phyloP scores from a whole-genome alignment of 2,888 invertebrate genomes.

The Pyrochroa serraticornis region DNA sequence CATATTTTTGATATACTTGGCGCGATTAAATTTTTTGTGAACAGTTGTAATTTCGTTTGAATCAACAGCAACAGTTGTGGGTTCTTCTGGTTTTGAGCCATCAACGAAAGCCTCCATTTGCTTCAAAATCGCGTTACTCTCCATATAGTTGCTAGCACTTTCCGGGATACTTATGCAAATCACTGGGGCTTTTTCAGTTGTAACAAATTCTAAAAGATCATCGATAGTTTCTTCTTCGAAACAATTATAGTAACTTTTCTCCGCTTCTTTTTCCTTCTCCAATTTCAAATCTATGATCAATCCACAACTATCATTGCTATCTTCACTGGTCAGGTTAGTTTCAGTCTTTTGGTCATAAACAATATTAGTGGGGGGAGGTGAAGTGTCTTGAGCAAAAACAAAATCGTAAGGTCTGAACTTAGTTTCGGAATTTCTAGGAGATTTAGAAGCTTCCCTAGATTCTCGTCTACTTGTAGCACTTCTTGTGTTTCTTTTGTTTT shows the following conservation, averaged over 20 bases:
- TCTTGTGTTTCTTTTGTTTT: slow-evolving; percentile 12
- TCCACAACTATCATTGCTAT: slow-evolving; percentile 36
- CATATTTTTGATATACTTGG: background rate
- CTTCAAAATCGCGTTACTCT: slow-evolving; percentile 25
- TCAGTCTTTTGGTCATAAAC: slow-evolving; percentile 23
- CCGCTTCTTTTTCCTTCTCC: background rate
- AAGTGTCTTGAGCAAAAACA: slow-evolving; percentile 25
- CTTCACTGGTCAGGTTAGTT: slow-evolving; percentile 26
- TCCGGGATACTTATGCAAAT: slow-evolving; percentile 30
- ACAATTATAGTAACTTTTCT: slow-evolving; percentile 2
- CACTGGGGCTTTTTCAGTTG: slow-evolving; percentile 12
- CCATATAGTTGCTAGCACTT: slow-evolving; percentile 14
- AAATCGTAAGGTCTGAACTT: slow-evolving; percentile 31
- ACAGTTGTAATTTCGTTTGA: background rate
- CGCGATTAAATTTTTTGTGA: background rate
- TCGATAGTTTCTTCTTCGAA: slow-evolving; percentile 31
- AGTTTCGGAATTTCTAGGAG: background rate
- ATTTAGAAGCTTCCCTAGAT: slow-evolving; percentile 2
- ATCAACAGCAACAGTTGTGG: too few relatives aligned
- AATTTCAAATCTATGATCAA: slow-evolving; percentile 25
- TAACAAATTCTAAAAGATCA: slow-evolving; percentile 25
- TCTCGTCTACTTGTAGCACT: slow-evolving; percentile 3
- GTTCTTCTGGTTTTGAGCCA: background rate
- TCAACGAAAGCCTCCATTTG: slow-evolving; percentile 29
- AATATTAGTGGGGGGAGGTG: slow-evolving; percentile 25